These are phyloP conservation scores for Seriola aureovittata DNA, from an alignment of 2,113 vertebrate species.

Conservation along the genomic window DNA sequence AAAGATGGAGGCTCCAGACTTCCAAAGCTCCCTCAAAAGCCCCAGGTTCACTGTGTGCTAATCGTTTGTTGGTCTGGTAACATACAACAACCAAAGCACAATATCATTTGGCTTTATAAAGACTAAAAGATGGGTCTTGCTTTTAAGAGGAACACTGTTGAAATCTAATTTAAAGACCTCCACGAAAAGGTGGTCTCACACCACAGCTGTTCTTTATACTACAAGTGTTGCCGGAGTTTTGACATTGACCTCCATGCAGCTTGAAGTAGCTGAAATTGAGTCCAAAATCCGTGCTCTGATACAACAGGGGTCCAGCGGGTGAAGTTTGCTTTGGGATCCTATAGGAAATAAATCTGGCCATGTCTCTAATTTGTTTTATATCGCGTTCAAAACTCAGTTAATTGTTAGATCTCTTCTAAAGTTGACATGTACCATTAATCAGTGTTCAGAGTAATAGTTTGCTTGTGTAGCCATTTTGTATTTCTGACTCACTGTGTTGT, in stretches of 20 bases:
- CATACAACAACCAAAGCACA: not conserved
- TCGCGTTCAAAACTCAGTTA: not conserved
- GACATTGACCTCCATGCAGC: too few relatives aligned
- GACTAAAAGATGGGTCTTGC: too few relatives aligned
- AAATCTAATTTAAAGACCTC: not conserved
- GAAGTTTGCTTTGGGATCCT: not conserved
- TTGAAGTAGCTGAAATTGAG: not conserved
- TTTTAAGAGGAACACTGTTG: not conserved
- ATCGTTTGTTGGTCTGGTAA: not conserved
- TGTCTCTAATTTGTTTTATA: not conserved
- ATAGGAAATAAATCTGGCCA: not conserved
- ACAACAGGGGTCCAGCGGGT: too few relatives aligned
- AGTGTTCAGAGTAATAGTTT: too few relatives aligned
- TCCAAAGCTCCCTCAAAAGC: not conserved
- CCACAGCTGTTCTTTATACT: too few relatives aligned
- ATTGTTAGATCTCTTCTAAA: not conserved
- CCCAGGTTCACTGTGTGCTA: not conserved
- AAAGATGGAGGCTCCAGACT: not conserved
- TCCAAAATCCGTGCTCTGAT: not conserved
- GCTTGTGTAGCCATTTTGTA: not conserved
- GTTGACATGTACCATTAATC: too few relatives aligned
- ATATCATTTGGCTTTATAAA: not conserved
- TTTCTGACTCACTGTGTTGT: not conserved
- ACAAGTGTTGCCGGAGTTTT: too few relatives aligned
- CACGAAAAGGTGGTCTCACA: not conserved